Percentiles rank a stretch among this genome's conserved stretches.
These are phyloP conservation scores for Sphenopsis melanotis DNA, from an alignment of 2,797 vertebrate genomes.

Conservation along the genomic window DNA sequence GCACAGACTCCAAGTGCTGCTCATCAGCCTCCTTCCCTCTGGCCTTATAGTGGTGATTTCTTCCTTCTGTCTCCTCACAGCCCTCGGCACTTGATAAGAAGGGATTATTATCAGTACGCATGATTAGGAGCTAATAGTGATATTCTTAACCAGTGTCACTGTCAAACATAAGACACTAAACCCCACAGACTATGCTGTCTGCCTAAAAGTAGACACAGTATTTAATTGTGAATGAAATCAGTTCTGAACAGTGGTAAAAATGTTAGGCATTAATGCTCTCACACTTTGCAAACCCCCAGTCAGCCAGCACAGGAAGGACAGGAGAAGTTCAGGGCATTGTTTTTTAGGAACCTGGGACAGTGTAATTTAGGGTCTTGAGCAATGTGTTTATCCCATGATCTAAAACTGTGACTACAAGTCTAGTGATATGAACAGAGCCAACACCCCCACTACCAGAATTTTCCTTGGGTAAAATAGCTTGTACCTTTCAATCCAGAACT, in stretches of 20 bases:
- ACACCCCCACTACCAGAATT: not conserved
- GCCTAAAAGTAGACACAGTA: not conserved
- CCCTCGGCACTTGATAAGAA: not conserved
- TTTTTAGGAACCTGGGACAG: not conserved
- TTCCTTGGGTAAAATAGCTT: not conserved
- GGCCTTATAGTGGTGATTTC: not conserved
- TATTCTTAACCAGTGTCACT: slow-evolving; percentile 4
- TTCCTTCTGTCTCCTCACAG: not conserved
- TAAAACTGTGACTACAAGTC: not conserved
- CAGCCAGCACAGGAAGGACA: not conserved
- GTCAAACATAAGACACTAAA: not conserved
- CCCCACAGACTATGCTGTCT: not conserved
- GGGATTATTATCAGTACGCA: not conserved
- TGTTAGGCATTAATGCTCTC: not conserved
- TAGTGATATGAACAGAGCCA: not conserved
- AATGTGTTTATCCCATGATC: not conserved
- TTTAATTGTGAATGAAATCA: not conserved
- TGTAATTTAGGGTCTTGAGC: not conserved
- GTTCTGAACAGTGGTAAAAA: not conserved
- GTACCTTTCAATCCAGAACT: not conserved
- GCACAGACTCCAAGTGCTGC: not conserved
- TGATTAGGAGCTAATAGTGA: not conserved
- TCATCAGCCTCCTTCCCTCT: not conserved
- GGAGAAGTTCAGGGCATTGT: not conserved
- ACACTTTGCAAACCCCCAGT: not conserved